Evolutionary conservation across 2,888 invertebrate genomes (phyloP).

Genomic region (Apotomis capreana): DNA sequence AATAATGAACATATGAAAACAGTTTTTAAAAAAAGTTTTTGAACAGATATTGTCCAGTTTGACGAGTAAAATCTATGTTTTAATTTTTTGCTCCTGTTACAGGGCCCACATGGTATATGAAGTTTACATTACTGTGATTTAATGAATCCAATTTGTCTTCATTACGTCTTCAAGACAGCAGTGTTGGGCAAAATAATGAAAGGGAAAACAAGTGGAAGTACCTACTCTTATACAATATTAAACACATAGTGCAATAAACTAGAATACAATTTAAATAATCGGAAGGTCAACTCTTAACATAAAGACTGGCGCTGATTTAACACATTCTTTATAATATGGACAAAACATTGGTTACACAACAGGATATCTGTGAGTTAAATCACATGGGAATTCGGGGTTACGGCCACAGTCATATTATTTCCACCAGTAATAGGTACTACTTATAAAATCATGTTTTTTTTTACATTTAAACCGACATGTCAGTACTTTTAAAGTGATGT

Average conservation of each 20-base stretch:
- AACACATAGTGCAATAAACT: background rate
- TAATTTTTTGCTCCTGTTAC: too few species aligned
- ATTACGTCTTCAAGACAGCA: background rate
- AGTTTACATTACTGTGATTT: too few species aligned
- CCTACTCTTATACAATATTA: background rate
- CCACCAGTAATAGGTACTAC: background rate
- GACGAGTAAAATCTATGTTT: too few species aligned
- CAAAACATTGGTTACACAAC: constrained; percentile 1
- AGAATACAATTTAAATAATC: constrained; percentile 15
- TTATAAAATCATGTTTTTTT: background rate
- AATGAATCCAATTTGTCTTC: too few species aligned
- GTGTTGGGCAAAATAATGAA: background rate
- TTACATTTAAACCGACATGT: background rate
- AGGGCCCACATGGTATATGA: too few species aligned
- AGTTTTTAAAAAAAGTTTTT: too few species aligned
- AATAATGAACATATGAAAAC: too few species aligned
- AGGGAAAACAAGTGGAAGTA: background rate
- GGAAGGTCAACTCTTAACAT: constrained; percentile 11
- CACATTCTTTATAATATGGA: too few species aligned
- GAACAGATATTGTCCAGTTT: too few species aligned
- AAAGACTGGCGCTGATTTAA: background rate
- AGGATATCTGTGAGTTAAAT: constrained; percentile 6
- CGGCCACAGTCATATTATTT: constrained; percentile 7
- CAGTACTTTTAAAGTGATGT: too few species aligned
- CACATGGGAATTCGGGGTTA: background rate